Conservation (phyloP, 2,113 vertebrate species). For the Odobenus rosmarus region DNA sequence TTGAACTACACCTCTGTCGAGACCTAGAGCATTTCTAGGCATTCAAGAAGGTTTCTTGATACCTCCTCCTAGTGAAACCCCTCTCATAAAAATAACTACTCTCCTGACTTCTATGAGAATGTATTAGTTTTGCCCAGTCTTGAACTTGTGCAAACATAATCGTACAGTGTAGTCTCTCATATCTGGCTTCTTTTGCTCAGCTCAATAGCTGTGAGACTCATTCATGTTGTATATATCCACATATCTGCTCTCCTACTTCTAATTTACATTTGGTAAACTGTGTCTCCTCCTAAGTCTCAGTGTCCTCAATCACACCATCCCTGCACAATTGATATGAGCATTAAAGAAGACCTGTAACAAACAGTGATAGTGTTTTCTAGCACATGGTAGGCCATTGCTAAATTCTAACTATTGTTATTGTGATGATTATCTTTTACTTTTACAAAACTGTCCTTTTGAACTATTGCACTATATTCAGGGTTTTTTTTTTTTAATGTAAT, state of each 20-base stretch:
- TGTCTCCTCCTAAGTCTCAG: neutral
- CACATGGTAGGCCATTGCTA: neutral
- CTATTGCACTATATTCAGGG: neutral
- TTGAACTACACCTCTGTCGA: neutral
- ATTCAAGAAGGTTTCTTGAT: neutral
- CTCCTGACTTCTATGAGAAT: neutral
- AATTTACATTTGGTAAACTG: neutral
- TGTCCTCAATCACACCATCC: neutral
- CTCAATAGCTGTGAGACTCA: neutral
- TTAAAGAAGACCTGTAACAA: neutral
- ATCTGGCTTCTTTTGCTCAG: neutral
- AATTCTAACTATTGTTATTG: neutral
- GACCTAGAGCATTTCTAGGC: neutral
- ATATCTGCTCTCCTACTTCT: neutral
- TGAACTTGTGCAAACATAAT: neutral
- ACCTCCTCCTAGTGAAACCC: neutral
- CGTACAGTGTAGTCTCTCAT: neutral
- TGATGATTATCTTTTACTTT: conserved; percentile 1
- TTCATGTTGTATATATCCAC: neutral
- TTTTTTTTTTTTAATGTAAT: neutral
- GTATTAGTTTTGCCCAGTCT: neutral
- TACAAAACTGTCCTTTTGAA: conserved; percentile 29
- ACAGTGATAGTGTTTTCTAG: neutral
- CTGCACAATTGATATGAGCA: neutral
- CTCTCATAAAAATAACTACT: neutral